phyloP scores from a whole-genome alignment of 2,888 invertebrate genomes.

The Elegia similella region DNA sequence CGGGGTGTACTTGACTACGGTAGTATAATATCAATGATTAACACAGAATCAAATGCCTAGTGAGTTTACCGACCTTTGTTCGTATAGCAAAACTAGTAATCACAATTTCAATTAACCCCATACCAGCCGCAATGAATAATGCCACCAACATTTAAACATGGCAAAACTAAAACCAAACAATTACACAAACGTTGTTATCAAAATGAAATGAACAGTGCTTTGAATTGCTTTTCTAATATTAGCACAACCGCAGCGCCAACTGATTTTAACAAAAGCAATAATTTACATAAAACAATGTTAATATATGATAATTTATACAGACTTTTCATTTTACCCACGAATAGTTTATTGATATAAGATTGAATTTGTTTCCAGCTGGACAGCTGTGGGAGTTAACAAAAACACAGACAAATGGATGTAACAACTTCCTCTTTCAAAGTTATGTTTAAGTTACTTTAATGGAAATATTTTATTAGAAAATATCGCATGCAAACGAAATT shows the following conservation, averaged over 20 bases:
- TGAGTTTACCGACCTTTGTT: no score
- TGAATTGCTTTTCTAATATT: constrained; percentile 10
- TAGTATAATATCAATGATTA: no score
- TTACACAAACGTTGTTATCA: constrained; percentile 3
- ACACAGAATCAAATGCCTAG: background rate
- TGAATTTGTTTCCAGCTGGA: constrained; percentile 17
- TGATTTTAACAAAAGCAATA: constrained; percentile 11
- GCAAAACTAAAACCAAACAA: constrained; percentile 2
- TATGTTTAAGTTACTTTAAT: background rate
- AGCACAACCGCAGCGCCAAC: constrained; percentile 1
- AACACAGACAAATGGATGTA: background rate
- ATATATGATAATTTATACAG: constrained; percentile 23
- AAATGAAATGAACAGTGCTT: constrained; percentile 2
- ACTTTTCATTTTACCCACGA: constrained; percentile 15
- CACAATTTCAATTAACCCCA: background rate
- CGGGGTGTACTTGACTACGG: no score
- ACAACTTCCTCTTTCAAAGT: background rate
- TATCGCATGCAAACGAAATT: no score
- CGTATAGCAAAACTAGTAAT: no score
- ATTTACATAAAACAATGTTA: constrained; percentile 21
- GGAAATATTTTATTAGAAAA: no score
- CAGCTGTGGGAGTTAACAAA: constrained; percentile 8
- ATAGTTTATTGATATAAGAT: constrained; percentile 21
- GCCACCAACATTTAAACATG: background rate
- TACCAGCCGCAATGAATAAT: background rate